Percentiles rank a stretch among this genome's conserved stretches.
These are phyloP conservation scores for Umimayanthus kanabou DNA, from an alignment of 92 coral and sea anemone genomes.

Conservation along the genomic window DNA sequence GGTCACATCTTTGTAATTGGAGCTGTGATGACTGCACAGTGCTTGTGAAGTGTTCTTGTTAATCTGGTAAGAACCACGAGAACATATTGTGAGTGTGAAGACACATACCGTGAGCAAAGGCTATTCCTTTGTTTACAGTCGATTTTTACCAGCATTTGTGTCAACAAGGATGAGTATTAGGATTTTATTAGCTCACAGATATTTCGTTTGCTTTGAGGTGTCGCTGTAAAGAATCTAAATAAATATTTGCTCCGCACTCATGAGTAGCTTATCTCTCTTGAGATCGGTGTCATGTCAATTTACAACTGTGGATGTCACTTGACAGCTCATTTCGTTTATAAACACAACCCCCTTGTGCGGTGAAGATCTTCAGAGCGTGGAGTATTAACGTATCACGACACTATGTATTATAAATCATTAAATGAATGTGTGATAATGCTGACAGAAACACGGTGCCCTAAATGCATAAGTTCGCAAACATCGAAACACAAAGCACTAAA, in stretches of 20 bases:
- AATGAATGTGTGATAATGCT: not conserved
- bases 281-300: conserved; percentile 24
- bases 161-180: not conserved
- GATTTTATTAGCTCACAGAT: conserved; percentile 25
- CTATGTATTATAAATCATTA: too few species aligned
- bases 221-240: not conserved
- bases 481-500: not conserved
- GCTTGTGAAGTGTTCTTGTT: not conserved
- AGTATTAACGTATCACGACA: not conserved
- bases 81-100: not conserved
- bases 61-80: not conserved
- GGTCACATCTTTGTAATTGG: conserved; percentile 83
- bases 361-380: conserved; percentile 1
- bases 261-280: conserved; percentile 13
- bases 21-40: conserved; percentile 68
- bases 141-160: conserved; percentile 8
- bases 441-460: not conserved
- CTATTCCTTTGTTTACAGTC: not conserved
- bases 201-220: not conserved
- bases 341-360: conserved; percentile 13
- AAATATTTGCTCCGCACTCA: conserved; percentile 13
- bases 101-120: not conserved
- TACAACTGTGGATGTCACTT: not conserved
- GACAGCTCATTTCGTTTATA: conserved; percentile 4
- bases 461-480: not conserved